These are phyloP conservation scores for Ceratotherium simum DNA, from an alignment of 2,113 vertebrate genomes.

Conservation along the genomic window DNA sequence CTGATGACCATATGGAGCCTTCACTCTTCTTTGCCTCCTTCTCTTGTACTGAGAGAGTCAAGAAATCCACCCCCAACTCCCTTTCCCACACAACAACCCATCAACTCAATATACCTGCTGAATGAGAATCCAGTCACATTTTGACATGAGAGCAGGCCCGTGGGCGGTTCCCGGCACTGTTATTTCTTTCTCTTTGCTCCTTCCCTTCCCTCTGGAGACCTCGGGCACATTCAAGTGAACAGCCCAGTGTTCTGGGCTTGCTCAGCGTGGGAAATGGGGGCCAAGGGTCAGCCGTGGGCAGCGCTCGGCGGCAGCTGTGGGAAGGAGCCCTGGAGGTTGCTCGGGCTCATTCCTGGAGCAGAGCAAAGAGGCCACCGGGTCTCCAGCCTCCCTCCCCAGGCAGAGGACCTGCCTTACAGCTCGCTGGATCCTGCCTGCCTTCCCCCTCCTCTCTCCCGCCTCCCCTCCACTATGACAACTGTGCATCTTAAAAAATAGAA, in stretches of 20 bases:
- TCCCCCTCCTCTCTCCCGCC: neutral
- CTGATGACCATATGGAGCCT: neutral
- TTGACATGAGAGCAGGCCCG: neutral
- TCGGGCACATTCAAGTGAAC: neutral
- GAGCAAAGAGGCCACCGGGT: neutral
- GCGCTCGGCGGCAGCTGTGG: fast-evolving
- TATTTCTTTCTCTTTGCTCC: neutral
- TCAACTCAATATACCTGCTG: neutral
- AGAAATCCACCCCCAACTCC: neutral
- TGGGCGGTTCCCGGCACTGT: neutral
- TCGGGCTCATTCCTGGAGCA: neutral
- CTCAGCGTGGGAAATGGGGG: slow-evolving; percentile 2
- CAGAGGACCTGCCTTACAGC: too few species aligned
- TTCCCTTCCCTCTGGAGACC: neutral
- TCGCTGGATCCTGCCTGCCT: neutral
- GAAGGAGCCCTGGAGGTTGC: fast-evolving
- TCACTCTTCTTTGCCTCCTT: neutral
- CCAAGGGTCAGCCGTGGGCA: neutral
- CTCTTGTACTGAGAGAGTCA: neutral
- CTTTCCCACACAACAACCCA: neutral
- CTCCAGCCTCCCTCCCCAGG: neutral
- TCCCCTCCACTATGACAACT: neutral
- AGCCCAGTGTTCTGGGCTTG: neutral
- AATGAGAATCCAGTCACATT: fast-evolving
- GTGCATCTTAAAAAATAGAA: neutral